Evolutionary conservation across 2,797 vertebrate genomes (phyloP).

Genomic region (Atherinosoma microstoma): DNA sequence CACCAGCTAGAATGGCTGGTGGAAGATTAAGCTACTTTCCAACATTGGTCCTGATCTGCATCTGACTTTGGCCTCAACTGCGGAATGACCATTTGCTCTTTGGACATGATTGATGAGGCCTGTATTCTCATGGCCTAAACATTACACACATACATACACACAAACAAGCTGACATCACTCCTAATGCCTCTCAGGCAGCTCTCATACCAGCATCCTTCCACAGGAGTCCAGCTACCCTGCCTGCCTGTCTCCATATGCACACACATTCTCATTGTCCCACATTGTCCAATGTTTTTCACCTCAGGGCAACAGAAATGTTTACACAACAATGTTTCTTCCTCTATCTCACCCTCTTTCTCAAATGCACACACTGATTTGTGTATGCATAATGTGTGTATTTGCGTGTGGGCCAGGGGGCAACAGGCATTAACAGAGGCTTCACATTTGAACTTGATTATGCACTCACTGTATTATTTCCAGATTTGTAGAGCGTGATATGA

Average conservation of each 20-base stretch:
- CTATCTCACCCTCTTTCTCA: conserved; percentile 5
- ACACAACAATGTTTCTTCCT: conserved; percentile 33
- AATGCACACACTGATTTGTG: conserved; percentile 27
- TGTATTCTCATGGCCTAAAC: conserved; percentile 29
- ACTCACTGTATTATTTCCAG: conserved; percentile 80
- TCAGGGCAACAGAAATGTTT: conserved; percentile 40
- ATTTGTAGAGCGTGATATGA: conserved; percentile 79
- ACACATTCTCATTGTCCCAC: conserved; percentile 16
- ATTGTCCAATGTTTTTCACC: conserved; percentile 30
- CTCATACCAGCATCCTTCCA: conserved; percentile 38
- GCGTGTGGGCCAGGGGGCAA: conserved; percentile 50
- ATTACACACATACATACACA: conserved; percentile 30
- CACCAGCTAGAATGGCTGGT: not conserved
- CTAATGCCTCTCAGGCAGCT: conserved; percentile 19
- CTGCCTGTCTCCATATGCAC: conserved; percentile 21
- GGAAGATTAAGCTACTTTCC: conserved; percentile 3
- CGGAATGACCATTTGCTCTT: conserved; percentile 54
- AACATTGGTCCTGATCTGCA: conserved; percentile 2
- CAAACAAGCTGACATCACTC: conserved; percentile 51
- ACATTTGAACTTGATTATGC: conserved; percentile 76
- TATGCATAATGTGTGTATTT: conserved; percentile 13
- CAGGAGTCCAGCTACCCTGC: conserved; percentile 43
- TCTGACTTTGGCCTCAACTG: conserved; percentile 35
- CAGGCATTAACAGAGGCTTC: conserved; percentile 64
- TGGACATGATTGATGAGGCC: conserved; percentile 48